Evolutionary conservation across 2,888 invertebrate species (phyloP).

Genomic region (Diplazon laetatorius): DNA sequence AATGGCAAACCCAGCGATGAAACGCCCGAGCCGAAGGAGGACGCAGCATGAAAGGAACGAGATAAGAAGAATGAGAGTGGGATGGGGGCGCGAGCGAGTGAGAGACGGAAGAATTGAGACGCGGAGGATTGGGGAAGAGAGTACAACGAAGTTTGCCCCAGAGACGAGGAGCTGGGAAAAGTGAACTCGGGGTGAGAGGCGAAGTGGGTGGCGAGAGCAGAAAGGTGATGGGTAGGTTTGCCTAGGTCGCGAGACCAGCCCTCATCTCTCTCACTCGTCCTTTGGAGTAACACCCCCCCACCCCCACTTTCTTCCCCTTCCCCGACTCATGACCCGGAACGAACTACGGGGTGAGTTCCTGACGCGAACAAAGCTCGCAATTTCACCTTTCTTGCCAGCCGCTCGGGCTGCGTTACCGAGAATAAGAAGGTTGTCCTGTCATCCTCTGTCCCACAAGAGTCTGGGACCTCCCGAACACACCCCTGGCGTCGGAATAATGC

Average conservation of each 20-base stretch:
- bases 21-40: constrained; percentile 47
- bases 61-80: constrained; percentile 47
- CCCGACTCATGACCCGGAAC: constrained; percentile 54
- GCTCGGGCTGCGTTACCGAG: constrained; percentile 71
- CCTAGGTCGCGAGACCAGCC: constrained; percentile 46
- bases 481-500: constrained; percentile 28
- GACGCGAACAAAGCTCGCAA: constrained; percentile 79
- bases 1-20: constrained; percentile 47
- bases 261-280: constrained; percentile 16
- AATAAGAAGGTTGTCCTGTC: constrained; percentile 73
- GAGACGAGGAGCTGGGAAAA: constrained; percentile 36
- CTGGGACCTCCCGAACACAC: not conserved
- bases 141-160: constrained; percentile 60
- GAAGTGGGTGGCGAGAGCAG: constrained; percentile 20
- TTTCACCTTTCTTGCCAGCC: constrained; percentile 73
- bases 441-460: constrained; percentile 52
- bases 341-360: constrained; percentile 69
- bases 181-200: not conserved
- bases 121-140: constrained; percentile 31
- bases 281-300: constrained; percentile 1
- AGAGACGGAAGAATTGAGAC: constrained; percentile 3
- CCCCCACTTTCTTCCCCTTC: constrained; percentile 9
- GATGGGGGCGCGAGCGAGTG: constrained; percentile 8
- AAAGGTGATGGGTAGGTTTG: constrained; percentile 42
- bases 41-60: constrained; percentile 52